Conservation (phyloP, 1,140 invertebrate genomes). For the fruit fly (Drosophila melanogaster) region Release_6_plus_ISO1_MT NT_033777.3:6572501-6573000, state of each 20-base stretch:
- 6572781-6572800: constrained; percentile 72
- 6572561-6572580: constrained; percentile 71
- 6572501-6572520: not conserved
- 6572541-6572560: constrained; percentile 46
- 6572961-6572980: constrained; percentile 45
- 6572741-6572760: constrained; percentile 82
- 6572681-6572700: constrained; percentile 69
- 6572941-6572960: constrained; percentile 76
- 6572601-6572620: constrained; percentile 44
- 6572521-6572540: constrained; percentile 10
- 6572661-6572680: constrained; percentile 38
- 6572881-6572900: not conserved
- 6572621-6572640: not conserved
- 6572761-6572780: constrained; percentile 82
- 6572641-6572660: constrained; percentile 22
- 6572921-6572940: constrained; percentile 78
- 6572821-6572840: constrained; percentile 36
- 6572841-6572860: constrained; percentile 11
- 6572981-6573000: constrained; percentile 67
- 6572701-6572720: constrained; percentile 42
- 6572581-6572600: constrained; percentile 39
- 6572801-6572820: constrained; percentile 43
- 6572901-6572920: constrained; percentile 54
- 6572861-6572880: not conserved
- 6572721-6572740: constrained; percentile 34